Evolutionary conservation across 2,113 vertebrate genomes (phyloP), one percentile per base, ranked within the genome.

Genomic region (Charadrius vociferus): DNA sequence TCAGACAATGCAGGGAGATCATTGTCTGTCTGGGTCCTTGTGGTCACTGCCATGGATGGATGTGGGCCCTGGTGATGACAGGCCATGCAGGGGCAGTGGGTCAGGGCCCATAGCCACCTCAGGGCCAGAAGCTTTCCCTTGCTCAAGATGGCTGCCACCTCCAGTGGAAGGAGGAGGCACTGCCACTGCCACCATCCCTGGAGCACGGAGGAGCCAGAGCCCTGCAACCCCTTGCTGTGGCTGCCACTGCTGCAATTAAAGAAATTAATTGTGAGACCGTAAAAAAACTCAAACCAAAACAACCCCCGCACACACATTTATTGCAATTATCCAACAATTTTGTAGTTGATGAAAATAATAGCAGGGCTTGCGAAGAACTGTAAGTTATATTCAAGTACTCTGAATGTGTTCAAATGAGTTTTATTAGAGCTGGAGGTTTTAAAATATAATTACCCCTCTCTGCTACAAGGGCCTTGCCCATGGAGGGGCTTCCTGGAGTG

Each of bases 161-260:
- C 45, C 37, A 30, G 34, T 1, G 4, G 29, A 45, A 29, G 2
- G 3, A 53, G 39, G 39, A 61, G 68, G 22, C 27, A 9, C 72
- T 68, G 43, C 61, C 13, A 5, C 50, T 2, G 12, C 30, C 1
- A 3, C n/a, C 8, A 4, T n/a, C 41, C 34, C 55, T 1, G 10
- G n/a, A 27, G 13, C 2, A 12, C 47, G 3, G 10, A 81, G 55
- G 26, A 70, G 16, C 27, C 1, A 1, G 52, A 67, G 34, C 29
- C 45, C 29, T 0, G 1, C 16, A 50, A 21, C 10, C 9, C 43
- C 13, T 58, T 3, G 2, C 32, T 12, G 4, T 49, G 50, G 63
- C 70, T 77, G 36, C 41, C 12, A 34, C 36, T 0, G 1, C 62
- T 37, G 32, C 1, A 2, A 61, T 61, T 55, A 19, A 67, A 70